Conservation (phyloP, 1,140 invertebrate genomes). For the Drosophila kikkawai region DNA sequence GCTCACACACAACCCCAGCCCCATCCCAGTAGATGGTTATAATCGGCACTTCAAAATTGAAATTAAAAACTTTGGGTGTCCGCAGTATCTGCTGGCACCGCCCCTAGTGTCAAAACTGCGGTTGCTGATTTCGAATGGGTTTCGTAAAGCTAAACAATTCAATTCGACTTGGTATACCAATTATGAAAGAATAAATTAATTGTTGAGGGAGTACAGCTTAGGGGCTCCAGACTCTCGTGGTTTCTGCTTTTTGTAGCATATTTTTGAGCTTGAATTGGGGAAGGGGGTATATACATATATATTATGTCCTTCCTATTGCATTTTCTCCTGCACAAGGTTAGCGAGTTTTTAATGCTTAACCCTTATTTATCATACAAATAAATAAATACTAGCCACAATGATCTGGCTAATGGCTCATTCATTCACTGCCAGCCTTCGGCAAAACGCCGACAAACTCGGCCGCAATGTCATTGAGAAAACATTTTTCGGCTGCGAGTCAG, state of each 20-base stretch:
- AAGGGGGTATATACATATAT: neutral
- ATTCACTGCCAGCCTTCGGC: neutral
- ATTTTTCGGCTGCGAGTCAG: conserved; percentile 45
- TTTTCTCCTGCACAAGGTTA: neutral
- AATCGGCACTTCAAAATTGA: conserved; percentile 49
- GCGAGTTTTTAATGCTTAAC: neutral
- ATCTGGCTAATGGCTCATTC: neutral
- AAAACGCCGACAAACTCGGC: conserved; percentile 2
- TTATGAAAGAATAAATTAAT: conserved; percentile 45
- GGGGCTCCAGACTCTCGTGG: neutral
- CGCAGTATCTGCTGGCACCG: conserved; percentile 47
- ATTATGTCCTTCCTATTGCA: no score
- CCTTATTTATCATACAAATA: no score
- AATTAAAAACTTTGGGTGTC: conserved; percentile 27
- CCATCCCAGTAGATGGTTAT: conserved; percentile 21
- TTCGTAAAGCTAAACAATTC: conserved; percentile 64
- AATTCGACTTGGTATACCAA: conserved; percentile 42
- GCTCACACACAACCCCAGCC: conserved; percentile 6
- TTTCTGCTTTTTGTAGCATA: conserved; percentile 5
- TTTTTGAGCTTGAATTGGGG: conserved; percentile 2
- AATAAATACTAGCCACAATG: neutral
- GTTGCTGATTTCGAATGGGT: conserved; percentile 66
- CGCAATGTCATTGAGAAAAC: conserved; percentile 62
- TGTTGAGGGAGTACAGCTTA: neutral
- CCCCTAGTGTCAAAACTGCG: conserved; percentile 77